A percentile compares a stretch with the other conserved stretches of the same genome.
Conservation (phyloP, 2,888 invertebrate species). For the Choreutis nemorana region DNA sequence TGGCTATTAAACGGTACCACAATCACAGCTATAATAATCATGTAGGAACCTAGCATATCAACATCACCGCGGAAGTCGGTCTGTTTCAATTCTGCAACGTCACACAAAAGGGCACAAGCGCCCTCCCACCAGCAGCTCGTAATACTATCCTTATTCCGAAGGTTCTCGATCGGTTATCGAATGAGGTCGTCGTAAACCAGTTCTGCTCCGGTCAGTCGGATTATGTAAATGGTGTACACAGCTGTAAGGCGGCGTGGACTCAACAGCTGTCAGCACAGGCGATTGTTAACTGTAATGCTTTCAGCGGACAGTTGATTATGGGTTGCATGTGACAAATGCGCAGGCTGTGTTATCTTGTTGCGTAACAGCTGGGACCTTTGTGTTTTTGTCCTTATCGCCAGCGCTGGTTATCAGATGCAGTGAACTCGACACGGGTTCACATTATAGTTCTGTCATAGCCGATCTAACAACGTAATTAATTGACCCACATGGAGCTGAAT, state of each 20-base stretch:
- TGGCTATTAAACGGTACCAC: neutral
- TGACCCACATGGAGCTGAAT: no score
- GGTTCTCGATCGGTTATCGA: conserved; percentile 20
- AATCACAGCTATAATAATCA: conserved; percentile 17
- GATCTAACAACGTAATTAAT: no score
- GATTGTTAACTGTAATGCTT: conserved; percentile 19
- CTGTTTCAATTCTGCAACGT: conserved; percentile 16
- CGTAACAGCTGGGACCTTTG: conserved; percentile 48
- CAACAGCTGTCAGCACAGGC: conserved; percentile 12
- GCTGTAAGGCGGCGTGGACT: conserved; percentile 28
- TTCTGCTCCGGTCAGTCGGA: conserved; percentile 25
- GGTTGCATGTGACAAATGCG: conserved; percentile 23
- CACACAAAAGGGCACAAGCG: conserved; percentile 7
- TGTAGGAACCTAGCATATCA: conserved; percentile 7
- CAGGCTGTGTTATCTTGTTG: conserved; percentile 43
- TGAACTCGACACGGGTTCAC: no score
- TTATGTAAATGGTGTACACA: conserved; percentile 47
- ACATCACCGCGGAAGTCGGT: conserved; percentile 25
- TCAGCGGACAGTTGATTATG: conserved; percentile 15
- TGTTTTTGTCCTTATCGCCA: conserved; percentile 46
- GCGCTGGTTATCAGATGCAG: conserved; percentile 8
- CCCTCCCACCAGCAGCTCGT: conserved; percentile 12
- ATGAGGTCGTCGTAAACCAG: conserved; percentile 18
- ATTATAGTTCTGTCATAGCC: no score
- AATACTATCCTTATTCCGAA: conserved; percentile 15